phyloP scores from a whole-genome alignment of 2,888 invertebrate species.

The Leucophora obtusa region DNA sequence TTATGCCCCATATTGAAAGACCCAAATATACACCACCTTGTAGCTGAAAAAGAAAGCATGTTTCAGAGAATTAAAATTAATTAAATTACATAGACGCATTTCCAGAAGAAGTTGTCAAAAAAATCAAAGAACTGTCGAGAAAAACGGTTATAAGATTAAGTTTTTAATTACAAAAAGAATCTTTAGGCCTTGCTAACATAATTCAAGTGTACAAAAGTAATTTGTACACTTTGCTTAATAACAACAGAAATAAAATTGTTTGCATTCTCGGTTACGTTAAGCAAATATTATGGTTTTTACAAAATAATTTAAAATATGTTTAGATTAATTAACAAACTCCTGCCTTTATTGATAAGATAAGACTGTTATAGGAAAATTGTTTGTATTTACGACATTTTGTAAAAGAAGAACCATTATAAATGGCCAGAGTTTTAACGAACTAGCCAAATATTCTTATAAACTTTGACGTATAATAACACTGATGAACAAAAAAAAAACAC shows the following conservation, averaged over 20 bases:
- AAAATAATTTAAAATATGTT: conserved; percentile 13
- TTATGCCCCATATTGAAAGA: conserved; percentile 74
- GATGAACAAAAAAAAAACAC: too few relatives aligned
- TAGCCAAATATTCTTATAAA: too few relatives aligned
- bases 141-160: too few relatives aligned
- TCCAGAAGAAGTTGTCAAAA: too few relatives aligned
- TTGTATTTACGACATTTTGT: conserved; percentile 9
- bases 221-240: too few relatives aligned
- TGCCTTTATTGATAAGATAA: conserved; percentile 22
- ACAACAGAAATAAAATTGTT: background rate
- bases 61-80: conserved; percentile 1
- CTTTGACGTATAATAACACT: too few relatives aligned
- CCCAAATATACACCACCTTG: conserved; percentile 73
- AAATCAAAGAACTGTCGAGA: too few relatives aligned
- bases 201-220: too few relatives aligned
- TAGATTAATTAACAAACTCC: conserved; percentile 21
- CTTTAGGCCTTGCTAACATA: too few relatives aligned
- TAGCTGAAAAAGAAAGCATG: conserved; percentile 68
- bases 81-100: too few relatives aligned
- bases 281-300: conserved; percentile 6
- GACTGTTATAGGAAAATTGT: background rate
- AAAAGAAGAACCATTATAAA: background rate
- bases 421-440: too few relatives aligned
- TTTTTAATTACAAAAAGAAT: too few relatives aligned
- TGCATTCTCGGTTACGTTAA: background rate